Base-by-base conservation (phyloP, 2,888 invertebrate species). In the Psococerastis gibbosa region DNA sequence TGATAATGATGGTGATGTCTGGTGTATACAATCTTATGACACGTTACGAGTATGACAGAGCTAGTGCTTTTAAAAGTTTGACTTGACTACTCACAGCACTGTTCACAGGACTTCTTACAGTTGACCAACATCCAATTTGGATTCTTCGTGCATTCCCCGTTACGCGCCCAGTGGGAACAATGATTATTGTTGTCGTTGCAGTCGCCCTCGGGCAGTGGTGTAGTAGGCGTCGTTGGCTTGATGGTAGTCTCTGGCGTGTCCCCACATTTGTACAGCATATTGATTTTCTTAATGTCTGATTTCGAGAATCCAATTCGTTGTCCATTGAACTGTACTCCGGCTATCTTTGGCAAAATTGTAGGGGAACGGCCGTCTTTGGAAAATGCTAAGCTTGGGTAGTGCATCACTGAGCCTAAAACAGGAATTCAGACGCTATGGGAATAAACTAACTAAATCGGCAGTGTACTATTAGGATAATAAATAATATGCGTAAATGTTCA, bases 331-430 rank as follows among this genome's bases (percentile, higher is more conserved):
- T 51, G 45, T 3, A 49, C 50, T 20, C 53, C 53, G 2, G 50
- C 45, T 22, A 48, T 49, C 41, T 52, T 55, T 1, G 67, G 63
- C 31, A 61, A 53, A 35, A 68, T 64, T 2, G 68, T 67, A 5
- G 50, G 49, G 20, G 59, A 56, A 45, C 53, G 52, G 2, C 59
- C 56, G 51, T 68, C 62, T 17, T 56, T 57, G 41, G 67, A 65
- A 51, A 70, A 70, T 2, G 66, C 65, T 47, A 60, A 57, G 41
- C 60, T 59, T 38, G 64, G 60, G 52, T 70, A 70, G 52, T 57
- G 57, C 56, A 57, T 55, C n/a, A 57, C 55, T 34, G 55, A 56
- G 22, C 49, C 51, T 18, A 5, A 11, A 47, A 32, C 15, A 42
- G 27, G 13, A 9, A 8, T 6, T 15, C 11, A 11, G 9, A 11